Evolutionary conservation across 2,113 vertebrate genomes (phyloP), one percentile per base, ranked within the genome.

Genomic region (Platysteira castanea): DNA sequence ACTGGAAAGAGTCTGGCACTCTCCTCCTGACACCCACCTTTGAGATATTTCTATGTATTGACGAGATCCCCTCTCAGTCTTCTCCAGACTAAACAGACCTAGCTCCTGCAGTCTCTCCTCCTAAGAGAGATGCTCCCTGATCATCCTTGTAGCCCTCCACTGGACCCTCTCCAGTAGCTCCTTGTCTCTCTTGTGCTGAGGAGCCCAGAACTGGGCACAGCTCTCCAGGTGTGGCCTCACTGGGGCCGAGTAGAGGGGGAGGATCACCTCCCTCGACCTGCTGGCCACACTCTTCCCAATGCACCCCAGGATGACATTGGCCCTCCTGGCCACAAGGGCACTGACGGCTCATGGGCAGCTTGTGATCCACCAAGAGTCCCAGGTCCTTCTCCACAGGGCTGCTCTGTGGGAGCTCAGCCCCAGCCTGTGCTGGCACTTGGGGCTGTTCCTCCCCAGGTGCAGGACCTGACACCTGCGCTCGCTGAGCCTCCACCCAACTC

Each of bases 391-490:
- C n/a, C 17, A 4, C 41, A 31, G 56, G n/a, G 65, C 41, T 63
- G 47, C 41, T 78, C 47, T 49, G 41, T 0, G 11, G 64, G n/a
- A 78, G 56, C 6, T 20, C 75, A 79, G 35, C n/a, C 33, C 57
- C 57, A 42, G 42, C 26, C 86, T 50, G 35, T 35, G 31, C 21
- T 42, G 50, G 31, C 33, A 16, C 27, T 15, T 65, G 33, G 44
- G 37, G 44, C 46, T 44, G 39, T 3, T 73, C 26, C 42, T 73
- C 7, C 49, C 12, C 42, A 50, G 26, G 2, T 9, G 18, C 59
- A 73, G 35, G 22, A 57, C 11, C 10, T 0, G 1, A 11, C 27
- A 16, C 31, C 4, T 3, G 7, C 26, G 9, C 26, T 56, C 59
- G 6, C 5, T 19, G 37, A 28, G 4, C 28, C 6, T 28, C 19